Evolutionary conservation across 2,888 invertebrate species (phyloP).

Genomic region (Cerastis leucographa): DNA sequence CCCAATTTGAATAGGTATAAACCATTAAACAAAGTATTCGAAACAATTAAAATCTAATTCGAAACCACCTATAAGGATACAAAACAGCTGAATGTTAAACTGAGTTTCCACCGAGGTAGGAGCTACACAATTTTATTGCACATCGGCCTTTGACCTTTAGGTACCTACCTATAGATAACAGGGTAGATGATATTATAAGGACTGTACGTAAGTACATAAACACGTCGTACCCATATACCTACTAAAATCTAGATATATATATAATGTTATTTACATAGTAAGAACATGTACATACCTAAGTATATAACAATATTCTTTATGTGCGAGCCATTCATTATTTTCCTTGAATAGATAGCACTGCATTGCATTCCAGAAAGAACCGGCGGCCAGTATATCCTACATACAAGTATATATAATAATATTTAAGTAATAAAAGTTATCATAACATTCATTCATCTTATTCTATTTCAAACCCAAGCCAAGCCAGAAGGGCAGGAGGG

Average conservation of each 20-base stretch:
- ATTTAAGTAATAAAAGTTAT: constrained; percentile 1
- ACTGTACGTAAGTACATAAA: constrained; percentile 3
- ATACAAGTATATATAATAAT: constrained; percentile 4
- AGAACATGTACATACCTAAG: constrained; percentile 5
- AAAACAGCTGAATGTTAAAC: neutral
- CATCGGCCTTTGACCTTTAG: constrained; percentile 15
- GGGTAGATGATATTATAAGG: constrained; percentile 1
- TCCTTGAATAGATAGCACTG: constrained; percentile 69
- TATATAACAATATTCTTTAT: constrained; percentile 35
- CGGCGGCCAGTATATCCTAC: constrained; percentile 23
- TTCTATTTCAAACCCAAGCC: neutral
- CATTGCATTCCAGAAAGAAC: constrained; percentile 57
- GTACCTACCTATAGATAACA: constrained; percentile 26
- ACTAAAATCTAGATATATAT: neutral
- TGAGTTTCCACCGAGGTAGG: neutral
- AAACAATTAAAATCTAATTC: neutral
- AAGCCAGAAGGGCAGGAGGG: neutral
- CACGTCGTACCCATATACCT: neutral
- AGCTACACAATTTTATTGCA: neutral
- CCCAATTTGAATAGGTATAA: neutral
- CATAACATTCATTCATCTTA: constrained; percentile 22
- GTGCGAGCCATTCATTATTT: constrained; percentile 59
- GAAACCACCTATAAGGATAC: neutral
- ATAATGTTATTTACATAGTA: constrained; percentile 19
- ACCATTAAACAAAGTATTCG: too few relatives aligned